Percentiles rank a stretch among this genome's conserved stretches.
phyloP scores from a whole-genome alignment of 2,888 invertebrate species.

The Cantharis flavilabris region DNA sequence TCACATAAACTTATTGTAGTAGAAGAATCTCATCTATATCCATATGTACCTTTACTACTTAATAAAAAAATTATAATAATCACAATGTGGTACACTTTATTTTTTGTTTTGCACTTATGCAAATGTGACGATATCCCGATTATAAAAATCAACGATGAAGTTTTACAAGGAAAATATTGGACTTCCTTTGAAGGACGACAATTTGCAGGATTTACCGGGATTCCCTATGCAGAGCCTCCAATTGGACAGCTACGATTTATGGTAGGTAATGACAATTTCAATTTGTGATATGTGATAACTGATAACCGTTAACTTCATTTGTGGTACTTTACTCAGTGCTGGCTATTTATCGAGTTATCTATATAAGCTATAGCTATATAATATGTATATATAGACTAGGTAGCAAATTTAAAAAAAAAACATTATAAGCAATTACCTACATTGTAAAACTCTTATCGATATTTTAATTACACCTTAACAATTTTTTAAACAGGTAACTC shows the following conservation, averaged over 20 bases:
- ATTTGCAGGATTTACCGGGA: constrained; percentile 64
- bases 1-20: background rate
- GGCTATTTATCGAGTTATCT: too few relatives aligned
- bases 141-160: constrained; percentile 2
- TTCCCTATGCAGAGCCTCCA: constrained; percentile 69
- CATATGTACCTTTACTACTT: too few relatives aligned
- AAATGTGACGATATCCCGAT: background rate
- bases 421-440: too few relatives aligned
- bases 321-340: too few relatives aligned
- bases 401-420: too few relatives aligned
- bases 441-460: too few relatives aligned
- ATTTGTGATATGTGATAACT: too few relatives aligned
- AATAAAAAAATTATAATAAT: background rate
- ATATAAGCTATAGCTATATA: too few relatives aligned
- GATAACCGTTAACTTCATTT: too few relatives aligned
- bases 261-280: constrained; percentile 51
- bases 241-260: constrained; percentile 65
- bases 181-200: constrained; percentile 61
- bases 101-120: background rate
- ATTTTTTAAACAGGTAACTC: too few relatives aligned
- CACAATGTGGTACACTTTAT: background rate
- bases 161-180: constrained; percentile 40
- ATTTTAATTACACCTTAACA: too few relatives aligned
- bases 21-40: background rate
- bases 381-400: too few relatives aligned